phyloP scores from a whole-genome alignment of 2,888 invertebrate species.

The Dryadula phaetusa region DNA sequence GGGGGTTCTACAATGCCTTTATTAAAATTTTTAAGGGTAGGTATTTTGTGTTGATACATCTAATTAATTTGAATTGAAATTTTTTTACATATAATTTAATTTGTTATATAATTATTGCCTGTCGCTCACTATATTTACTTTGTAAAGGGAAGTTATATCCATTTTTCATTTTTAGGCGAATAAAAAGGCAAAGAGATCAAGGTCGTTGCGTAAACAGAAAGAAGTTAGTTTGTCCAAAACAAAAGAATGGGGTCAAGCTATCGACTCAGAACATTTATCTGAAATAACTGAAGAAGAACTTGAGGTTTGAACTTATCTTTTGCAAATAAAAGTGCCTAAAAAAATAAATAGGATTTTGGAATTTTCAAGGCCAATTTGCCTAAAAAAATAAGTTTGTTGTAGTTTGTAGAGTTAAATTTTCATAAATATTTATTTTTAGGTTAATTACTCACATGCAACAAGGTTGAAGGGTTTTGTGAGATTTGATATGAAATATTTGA shows the following conservation, averaged over 20 bases:
- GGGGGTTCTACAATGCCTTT: conserved; percentile 99
- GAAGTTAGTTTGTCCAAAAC: conserved; percentile 98
- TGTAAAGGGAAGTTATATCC: background rate
- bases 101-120: background rate
- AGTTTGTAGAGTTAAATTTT: no score
- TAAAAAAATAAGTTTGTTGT: no score
- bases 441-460: conserved; percentile 89
- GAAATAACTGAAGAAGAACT: conserved; percentile 97
- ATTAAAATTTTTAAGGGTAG: conserved; percentile 94
- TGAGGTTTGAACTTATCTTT: conserved; percentile 85
- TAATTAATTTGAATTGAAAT: no score
- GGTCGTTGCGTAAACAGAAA: conserved; percentile 86
- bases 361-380: no score
- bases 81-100: no score
- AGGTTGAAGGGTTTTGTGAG: conserved; percentile 94
- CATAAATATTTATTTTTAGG: conserved; percentile 55
- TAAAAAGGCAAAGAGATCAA: conserved; percentile 78
- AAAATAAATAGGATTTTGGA: no score
- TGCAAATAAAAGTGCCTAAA: no score
- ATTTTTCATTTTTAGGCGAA: conserved; percentile 67
- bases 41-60: no score
- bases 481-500: conserved; percentile 96
- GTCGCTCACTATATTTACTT: background rate
- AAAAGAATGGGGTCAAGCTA: conserved; percentile 97
- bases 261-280: conserved; percentile 96